These are phyloP conservation scores for Bambusicola thoracicus DNA, from an alignment of 2,113 vertebrate genomes.

Conservation along the genomic window DNA sequence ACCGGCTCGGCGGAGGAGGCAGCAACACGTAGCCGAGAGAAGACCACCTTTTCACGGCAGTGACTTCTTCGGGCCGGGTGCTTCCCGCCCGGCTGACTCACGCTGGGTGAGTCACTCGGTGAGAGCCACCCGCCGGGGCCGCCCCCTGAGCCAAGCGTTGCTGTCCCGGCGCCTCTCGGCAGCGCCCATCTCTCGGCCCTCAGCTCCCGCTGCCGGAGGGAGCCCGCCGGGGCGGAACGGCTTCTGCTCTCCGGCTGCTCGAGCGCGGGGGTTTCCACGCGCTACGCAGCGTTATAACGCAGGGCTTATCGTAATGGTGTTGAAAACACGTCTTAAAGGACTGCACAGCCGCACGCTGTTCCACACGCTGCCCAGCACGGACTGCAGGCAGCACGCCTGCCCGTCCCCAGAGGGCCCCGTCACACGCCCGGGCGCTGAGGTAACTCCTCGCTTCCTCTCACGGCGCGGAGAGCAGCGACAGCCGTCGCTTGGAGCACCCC, in stretches of 20 bases:
- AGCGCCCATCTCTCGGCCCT: conserved; percentile 14
- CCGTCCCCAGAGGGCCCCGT: too few species aligned
- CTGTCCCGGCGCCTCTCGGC: conserved; percentile 6
- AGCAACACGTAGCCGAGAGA: background rate
- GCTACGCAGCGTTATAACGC: background rate
- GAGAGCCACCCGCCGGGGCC: too few species aligned
- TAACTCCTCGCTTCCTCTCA: too few species aligned
- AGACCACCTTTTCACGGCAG: background rate
- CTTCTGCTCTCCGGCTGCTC: background rate
- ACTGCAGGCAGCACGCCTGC: too few species aligned
- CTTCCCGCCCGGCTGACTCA: background rate
- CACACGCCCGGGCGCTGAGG: too few species aligned
- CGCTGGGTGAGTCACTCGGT: too few species aligned
- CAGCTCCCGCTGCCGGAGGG: conserved; percentile 10
- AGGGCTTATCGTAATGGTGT: fast-evolving
- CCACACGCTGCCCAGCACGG: too few species aligned
- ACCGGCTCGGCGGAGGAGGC: background rate
- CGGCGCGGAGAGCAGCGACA: too few species aligned
- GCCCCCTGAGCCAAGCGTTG: background rate
- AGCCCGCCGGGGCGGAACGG: background rate
- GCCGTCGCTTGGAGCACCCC: too few species aligned
- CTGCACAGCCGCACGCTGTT: too few species aligned
- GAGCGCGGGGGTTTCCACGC: background rate
- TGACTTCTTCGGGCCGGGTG: too few species aligned
- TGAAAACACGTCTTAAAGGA: background rate